Conservation (phyloP, 2,113 vertebrate genomes). For the Stictonetta naevosa region DNA sequence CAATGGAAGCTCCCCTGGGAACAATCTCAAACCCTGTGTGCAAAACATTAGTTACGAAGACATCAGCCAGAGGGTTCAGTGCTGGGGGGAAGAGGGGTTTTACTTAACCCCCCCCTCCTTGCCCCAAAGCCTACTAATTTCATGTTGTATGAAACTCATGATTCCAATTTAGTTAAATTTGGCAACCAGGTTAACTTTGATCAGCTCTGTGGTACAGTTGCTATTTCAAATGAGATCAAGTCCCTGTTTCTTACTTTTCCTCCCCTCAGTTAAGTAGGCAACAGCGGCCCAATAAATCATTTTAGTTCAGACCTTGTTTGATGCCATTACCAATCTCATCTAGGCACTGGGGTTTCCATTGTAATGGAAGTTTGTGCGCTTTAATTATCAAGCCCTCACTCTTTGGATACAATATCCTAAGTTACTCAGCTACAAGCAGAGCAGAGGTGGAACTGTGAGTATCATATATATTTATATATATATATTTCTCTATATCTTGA, state of each 20-base stretch:
- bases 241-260: not conserved
- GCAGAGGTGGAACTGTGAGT: conserved; percentile 5
- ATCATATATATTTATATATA: not conserved
- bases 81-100: not conserved
- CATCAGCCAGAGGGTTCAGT: not conserved
- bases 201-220: not conserved
- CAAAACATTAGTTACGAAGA: not conserved
- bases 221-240: not conserved
- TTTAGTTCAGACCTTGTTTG: accelerated
- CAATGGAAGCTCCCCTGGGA: conserved; percentile 34
- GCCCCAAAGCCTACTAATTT: not conserved
- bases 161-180: not conserved
- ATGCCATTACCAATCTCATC: not conserved
- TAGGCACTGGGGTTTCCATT: conserved; percentile 52
- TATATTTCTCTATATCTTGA: conserved; percentile 30
- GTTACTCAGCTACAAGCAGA: conserved; percentile 16
- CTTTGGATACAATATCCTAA: conserved; percentile 51
- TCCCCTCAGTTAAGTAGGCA: not conserved
- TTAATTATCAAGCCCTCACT: conserved; percentile 27
- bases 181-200: accelerated
- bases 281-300: accelerated
- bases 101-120: not conserved
- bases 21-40: not conserved
- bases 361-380: conserved; percentile 26
- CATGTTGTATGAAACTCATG: not conserved